A percentile compares a stretch with the other conserved stretches of the same genome.
Conservation (phyloP, 2,888 invertebrate species). For the Julus scandinavius region DNA sequence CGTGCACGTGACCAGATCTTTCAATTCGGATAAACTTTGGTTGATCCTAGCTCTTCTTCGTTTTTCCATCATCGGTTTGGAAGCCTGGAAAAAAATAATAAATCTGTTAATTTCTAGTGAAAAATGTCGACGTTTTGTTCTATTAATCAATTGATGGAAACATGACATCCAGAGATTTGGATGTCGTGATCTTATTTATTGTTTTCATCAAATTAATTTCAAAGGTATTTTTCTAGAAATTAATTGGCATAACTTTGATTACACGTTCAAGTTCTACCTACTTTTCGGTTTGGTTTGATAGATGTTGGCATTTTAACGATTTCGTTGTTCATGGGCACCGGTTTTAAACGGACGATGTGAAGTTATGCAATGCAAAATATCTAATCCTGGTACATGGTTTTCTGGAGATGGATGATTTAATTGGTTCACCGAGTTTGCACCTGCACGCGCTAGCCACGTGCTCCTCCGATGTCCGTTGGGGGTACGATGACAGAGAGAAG, state of each 20-base stretch:
- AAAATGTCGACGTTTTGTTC: background rate
- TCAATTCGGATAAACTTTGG: slow-evolving; percentile 52
- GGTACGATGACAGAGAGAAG: too few species aligned
- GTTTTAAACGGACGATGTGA: background rate
- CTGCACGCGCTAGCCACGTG: slow-evolving; percentile 34
- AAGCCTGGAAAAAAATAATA: slow-evolving; percentile 22
- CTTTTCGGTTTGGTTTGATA: background rate
- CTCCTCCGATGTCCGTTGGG: background rate
- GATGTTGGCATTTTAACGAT: background rate
- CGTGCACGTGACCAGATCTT: slow-evolving; percentile 51
- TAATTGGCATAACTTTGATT: background rate
- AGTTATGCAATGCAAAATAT: background rate
- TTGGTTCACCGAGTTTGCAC: background rate
- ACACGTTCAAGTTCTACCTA: background rate
- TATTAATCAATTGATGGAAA: too few species aligned
- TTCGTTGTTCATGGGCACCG: background rate
- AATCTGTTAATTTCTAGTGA: background rate
- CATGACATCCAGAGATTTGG: too few species aligned
- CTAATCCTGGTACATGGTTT: background rate
- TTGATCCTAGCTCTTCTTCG: slow-evolving; percentile 53
- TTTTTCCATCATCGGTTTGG: slow-evolving; percentile 55
- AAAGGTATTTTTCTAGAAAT: background rate
- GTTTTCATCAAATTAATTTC: too few species aligned
- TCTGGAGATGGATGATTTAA: background rate
- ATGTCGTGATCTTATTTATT: too few species aligned